Base-by-base conservation (phyloP, 2,113 vertebrate genomes). In the Thomomys bottae region DNA sequence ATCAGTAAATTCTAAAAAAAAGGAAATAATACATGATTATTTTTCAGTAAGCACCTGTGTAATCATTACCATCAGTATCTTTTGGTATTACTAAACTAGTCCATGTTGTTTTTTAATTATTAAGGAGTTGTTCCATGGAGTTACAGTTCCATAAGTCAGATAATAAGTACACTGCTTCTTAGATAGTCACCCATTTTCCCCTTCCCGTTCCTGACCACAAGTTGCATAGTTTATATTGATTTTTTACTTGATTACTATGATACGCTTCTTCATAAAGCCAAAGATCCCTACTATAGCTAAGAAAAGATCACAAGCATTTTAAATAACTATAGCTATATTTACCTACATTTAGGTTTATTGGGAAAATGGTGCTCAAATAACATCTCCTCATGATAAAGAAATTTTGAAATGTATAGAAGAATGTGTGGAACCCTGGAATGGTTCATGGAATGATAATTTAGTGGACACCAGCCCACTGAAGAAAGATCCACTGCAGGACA, bases 331-430 rank as follows among this genome's bases (percentile, higher is more conserved):
- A 83, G 24, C 30, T 81, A 3, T 94, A 76, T 92, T 95, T 94
- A 66, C 49, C 21, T 86, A 0, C 5, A 30, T 77, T 32, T 88
- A 98, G 99, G 99, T 99, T 84, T 99, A 99, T 76, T 99, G 99
- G 99, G 98, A 98, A 94, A 99, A 98, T 2, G 99, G 99, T 10
- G 98, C 99, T 8, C 99, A 99, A 97, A 99, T 99, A 93, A 98
- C 97, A 17, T 97, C 98, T 0, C 99, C 99, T 82, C 99, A 99
- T 0, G 99, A 99, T 84, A 99, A 99, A 78, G 98, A 98, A 96
- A 99, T 99, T 57, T 96, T 99, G 88, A 97, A 96, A 63, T 98
- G 98, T 45, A 99, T 99, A 82, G 98, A 99, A 85, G 98, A 99
- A 93, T 98, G 98, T 12, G 97, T 98, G 72, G 98, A 99, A 95